phyloP scores from a whole-genome alignment of 2,113 vertebrate species.

The Lophochroa leadbeateri region DNA sequence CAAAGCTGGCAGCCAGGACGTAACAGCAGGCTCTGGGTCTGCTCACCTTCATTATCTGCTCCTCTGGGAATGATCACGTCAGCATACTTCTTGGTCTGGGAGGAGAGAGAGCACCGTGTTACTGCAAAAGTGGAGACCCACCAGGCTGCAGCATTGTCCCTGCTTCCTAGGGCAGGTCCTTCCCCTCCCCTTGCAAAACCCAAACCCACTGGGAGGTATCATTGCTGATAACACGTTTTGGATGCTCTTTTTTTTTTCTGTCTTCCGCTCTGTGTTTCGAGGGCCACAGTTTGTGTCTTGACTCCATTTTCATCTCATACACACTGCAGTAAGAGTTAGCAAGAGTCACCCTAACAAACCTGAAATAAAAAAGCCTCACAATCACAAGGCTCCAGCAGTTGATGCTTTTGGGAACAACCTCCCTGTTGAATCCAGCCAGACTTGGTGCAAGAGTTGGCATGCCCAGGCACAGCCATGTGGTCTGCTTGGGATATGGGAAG shows the following conservation, averaged over 20 bases:
- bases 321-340: background rate
- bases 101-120: constrained; percentile 7
- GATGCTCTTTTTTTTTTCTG: background rate
- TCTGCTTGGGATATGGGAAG: background rate
- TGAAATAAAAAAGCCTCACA: background rate
- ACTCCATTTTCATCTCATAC: background rate
- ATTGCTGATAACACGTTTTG: background rate
- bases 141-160: background rate
- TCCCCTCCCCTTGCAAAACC: background rate
- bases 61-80: constrained; percentile 97
- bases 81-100: constrained; percentile 97
- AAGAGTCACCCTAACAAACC: background rate
- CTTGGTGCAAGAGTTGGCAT: background rate
- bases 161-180: background rate
- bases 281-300: background rate
- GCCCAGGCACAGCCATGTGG: background rate
- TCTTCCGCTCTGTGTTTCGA: background rate
- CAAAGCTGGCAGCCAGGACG: background rate
- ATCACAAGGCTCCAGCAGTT: background rate
- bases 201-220: background rate
- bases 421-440: background rate
- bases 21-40: background rate
- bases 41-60: constrained; percentile 93
- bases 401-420: background rate
- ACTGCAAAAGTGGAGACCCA: background rate